phyloP scores from a whole-genome alignment of 2,113 vertebrate species.

The Oxygymnocypris stewartii region DNA sequence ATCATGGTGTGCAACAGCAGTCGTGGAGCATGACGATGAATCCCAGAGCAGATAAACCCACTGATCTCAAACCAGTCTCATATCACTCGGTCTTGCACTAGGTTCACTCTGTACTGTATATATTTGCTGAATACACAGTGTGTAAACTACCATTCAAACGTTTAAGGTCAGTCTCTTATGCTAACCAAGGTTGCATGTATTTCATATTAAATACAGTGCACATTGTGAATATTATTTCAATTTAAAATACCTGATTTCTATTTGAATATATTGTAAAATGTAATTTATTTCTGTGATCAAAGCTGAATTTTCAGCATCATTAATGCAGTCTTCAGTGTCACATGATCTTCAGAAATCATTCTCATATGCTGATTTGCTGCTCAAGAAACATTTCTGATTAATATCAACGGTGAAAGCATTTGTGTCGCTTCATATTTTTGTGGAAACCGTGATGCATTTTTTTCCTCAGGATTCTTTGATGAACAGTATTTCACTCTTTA shows the following conservation, averaged over 20 bases:
- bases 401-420: background rate
- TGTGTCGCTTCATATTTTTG: background rate
- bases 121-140: background rate
- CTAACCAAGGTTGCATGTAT: background rate
- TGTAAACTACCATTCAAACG: background rate
- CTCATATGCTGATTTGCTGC: background rate
- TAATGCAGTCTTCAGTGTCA: background rate
- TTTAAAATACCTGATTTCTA: background rate
- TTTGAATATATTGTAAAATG: background rate
- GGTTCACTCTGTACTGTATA: background rate
- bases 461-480: too few species aligned
- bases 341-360: background rate
- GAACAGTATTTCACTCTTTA: too few species aligned
- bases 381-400: background rate
- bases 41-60: background rate
- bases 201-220: background rate
- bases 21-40: background rate
- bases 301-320: background rate
- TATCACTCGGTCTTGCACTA: background rate
- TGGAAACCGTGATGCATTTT: background rate
- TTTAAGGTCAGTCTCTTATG: background rate
- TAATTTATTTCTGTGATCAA: background rate
- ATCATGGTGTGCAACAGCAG: slow-evolving; percentile 27
- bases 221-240: background rate
- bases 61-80: background rate